These are phyloP conservation scores for Cyphomyrus plagiostoma DNA, from an alignment of 2,113 vertebrate genomes.

Conservation along the genomic window DNA sequence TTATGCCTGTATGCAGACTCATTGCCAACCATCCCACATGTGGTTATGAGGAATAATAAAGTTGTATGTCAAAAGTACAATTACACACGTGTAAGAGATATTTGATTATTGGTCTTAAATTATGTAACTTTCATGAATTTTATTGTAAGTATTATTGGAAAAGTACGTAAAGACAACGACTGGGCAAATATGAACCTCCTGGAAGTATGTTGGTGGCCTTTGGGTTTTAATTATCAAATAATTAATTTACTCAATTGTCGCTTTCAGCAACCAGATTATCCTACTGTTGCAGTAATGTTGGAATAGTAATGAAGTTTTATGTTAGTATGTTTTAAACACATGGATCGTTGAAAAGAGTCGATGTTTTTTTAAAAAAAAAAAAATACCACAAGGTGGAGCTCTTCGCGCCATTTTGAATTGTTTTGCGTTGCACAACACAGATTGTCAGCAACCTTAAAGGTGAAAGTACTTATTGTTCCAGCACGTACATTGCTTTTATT, in stretches of 20 bases:
- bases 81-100: not conserved
- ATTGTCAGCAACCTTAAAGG: not conserved
- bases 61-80: not conserved
- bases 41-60: not conserved
- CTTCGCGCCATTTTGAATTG: conserved; percentile 28
- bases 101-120: not conserved
- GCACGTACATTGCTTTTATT: not conserved
- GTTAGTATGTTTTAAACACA: not conserved
- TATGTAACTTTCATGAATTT: not conserved
- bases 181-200: not conserved
- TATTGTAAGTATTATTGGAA: not conserved
- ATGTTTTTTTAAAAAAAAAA: not conserved
- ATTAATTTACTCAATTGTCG: not conserved
- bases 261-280: not conserved
- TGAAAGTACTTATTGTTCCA: not conserved
- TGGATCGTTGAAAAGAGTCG: not conserved
- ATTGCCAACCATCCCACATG: not conserved
- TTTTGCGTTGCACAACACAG: not conserved
- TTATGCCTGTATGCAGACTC: not conserved
- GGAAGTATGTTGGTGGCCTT: not conserved
- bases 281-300: not conserved
- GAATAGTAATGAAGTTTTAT: not conserved
- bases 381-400: conserved; percentile 49
- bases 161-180: not conserved
- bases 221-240: not conserved